Evolutionary conservation across 2,113 vertebrate species (phyloP), one percentile per base, ranked within the genome.

Genomic region (Oostethus manadensis): DNA sequence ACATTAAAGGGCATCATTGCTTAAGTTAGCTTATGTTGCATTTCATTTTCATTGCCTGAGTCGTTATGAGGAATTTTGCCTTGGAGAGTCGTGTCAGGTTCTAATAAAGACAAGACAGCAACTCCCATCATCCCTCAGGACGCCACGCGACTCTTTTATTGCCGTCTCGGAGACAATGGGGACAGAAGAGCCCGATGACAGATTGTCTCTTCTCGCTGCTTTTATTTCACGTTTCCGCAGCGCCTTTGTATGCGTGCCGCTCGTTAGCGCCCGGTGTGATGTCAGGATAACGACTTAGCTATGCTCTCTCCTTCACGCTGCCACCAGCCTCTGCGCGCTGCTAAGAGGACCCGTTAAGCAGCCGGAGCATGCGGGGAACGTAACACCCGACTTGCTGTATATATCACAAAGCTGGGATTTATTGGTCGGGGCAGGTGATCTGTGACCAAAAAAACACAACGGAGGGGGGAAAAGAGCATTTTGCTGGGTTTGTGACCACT

Each of bases 221-320:
- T 55, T 42, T 23, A 26, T 45, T 48, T 38, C 51, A 14, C 13
- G 29, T 10, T 21, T 3, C 1, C 53, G 2, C 18, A 6, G 6
- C 13, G 10, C 2, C 48, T 16, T 13, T 60, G 16, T 10, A 40
- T 18, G 22, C 26, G 55, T 48, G 8, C 22, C 29, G 26, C 49
- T 65, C 33, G 20, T 81, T 73, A 75, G 61, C 48, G 62, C 62
- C n/a, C 56, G 42, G 62, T 56, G 58, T 78, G 64, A 64, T 59
- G 62, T 70, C 63, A 35, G 45, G 60, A 44, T 70, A 77, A 80
- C 65, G 65, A 74, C 55, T n/a, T 20, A 43, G 29, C 40, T 47
- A 29, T 11, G 17, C 58, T 47, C 58, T 49, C 62, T 60, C 60
- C 15, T 61, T 61, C 62, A 44, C 58, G 46, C 45, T 35, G 56